Base-by-base conservation (phyloP, 92 coral and sea anemone genomes). In the Siderastrea siderea region DNA sequence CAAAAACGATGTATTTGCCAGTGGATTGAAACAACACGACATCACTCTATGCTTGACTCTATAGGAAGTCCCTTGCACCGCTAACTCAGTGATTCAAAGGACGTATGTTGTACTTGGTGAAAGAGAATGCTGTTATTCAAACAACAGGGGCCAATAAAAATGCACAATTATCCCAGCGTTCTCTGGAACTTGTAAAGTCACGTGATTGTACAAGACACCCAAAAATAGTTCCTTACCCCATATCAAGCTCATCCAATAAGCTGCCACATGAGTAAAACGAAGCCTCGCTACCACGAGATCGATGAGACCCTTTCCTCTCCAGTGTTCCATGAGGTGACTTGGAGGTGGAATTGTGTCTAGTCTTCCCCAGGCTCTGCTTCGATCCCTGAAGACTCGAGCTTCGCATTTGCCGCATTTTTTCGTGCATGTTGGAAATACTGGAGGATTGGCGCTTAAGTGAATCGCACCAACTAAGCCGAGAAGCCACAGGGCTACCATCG, bases 201-300 rank as follows among this genome's bases (percentile, higher is more conserved):
- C 26, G 62, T 67, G 11, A 68, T 15, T 52, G 74, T 60, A 75
- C 44, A 81, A 84, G 86, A 14, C 15, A 14, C 10, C 2, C 4
- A 0, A 76, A 0, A 47, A 68, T 2, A 13, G n/a, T 43, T 62
- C 11, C 86, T 66, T 88, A 90, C 80, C 68, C 87, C 64, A 83
- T 72, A 51, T 85, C 95, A 51, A 86, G 45, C 52, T 93, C 99
- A 86, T 95, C 96, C 83, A 95, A 86, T 60, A 93, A 86, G 91
- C 99, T 98, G 14, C 98, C 96, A 90, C 99, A 98, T 10, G 99
- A 98, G 87, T 98, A 98, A 89, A 98, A 98, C 57, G 99, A 98
- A 7, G 90, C 96, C 74, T 96, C 99, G 69, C 99, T 96, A 14
- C 71, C 93, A 26, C 62, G 89, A 1, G 96, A 94, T 66, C 83